Conservation (phyloP, 2,797 vertebrate genomes). For the Chiloscyllium punctatum region DNA sequence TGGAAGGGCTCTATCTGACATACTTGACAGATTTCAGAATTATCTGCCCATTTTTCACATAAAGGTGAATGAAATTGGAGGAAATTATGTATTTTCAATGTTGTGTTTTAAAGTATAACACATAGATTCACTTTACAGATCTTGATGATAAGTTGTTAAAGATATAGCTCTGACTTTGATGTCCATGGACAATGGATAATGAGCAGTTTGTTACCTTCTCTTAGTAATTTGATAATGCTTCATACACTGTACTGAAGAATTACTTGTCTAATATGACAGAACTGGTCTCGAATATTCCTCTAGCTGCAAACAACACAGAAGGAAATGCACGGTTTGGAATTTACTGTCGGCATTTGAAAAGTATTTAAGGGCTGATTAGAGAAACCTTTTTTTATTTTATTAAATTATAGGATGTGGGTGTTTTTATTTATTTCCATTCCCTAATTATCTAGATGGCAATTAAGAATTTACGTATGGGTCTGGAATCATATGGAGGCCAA, state of each 20-base stretch:
- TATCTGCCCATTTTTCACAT: not conserved
- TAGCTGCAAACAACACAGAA: not conserved
- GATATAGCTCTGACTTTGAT: not conserved
- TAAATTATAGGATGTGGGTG: too few species aligned
- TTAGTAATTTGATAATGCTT: not conserved
- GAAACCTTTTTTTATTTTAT: not conserved
- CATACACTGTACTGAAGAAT: not conserved
- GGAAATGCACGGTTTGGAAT: not conserved
- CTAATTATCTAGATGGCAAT: too few species aligned
- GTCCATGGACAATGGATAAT: not conserved
- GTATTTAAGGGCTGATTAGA: not conserved
- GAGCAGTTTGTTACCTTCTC: not conserved
- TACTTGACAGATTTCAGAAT: not conserved
- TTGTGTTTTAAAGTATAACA: conserved; percentile 1
- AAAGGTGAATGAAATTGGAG: not conserved
- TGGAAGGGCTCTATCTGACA: not conserved
- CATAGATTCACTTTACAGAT: not conserved
- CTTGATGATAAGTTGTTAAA: not conserved
- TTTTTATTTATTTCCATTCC: too few species aligned
- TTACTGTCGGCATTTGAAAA: not conserved
- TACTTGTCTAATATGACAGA: not conserved
- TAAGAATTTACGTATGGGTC: too few species aligned
- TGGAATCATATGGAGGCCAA: too few species aligned
- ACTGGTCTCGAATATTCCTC: not conserved
- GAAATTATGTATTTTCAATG: not conserved